Evolutionary conservation across 2,113 vertebrate genomes (phyloP).

Genomic region (Orthonyx spaldingii): DNA sequence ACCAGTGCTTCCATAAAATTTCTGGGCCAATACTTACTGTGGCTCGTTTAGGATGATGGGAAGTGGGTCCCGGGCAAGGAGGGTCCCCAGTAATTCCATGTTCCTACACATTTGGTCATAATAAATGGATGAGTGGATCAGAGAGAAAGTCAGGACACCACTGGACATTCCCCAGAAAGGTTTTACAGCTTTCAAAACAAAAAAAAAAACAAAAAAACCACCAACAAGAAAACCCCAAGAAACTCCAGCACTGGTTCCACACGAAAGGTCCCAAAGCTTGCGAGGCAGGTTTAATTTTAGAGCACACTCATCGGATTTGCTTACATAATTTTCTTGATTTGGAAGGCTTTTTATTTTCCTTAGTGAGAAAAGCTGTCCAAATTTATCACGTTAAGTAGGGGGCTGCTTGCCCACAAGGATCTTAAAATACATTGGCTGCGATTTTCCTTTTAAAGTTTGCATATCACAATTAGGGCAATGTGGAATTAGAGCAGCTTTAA

Average conservation of each 20-base stretch:
- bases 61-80: not conserved
- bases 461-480: slow-evolving; percentile 35
- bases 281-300: slow-evolving; percentile 34
- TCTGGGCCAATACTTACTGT: rapidly evolving
- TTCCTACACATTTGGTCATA: not conserved
- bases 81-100: not conserved
- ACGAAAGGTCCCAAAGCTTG: not conserved
- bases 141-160: not conserved
- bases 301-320: slow-evolving; percentile 41
- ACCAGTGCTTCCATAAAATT: not conserved
- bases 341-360: slow-evolving; percentile 42
- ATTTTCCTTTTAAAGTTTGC: slow-evolving; percentile 21
- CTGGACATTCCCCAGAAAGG: not conserved
- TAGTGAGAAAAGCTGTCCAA: slow-evolving; percentile 44
- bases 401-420: slow-evolving; percentile 13
- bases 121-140: not conserved
- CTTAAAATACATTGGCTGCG: not conserved
- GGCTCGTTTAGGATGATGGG: not conserved
- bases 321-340: slow-evolving; percentile 60
- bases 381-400: slow-evolving; percentile 35
- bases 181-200: not conserved
- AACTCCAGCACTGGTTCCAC: not conserved
- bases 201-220: not conserved
- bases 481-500: slow-evolving; percentile 56
- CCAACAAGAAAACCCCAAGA: not conserved